Percentiles rank a stretch among this genome's conserved stretches.
phyloP scores from a whole-genome alignment of 1,140 invertebrate genomes.

The Vanessa tameamea region DNA sequence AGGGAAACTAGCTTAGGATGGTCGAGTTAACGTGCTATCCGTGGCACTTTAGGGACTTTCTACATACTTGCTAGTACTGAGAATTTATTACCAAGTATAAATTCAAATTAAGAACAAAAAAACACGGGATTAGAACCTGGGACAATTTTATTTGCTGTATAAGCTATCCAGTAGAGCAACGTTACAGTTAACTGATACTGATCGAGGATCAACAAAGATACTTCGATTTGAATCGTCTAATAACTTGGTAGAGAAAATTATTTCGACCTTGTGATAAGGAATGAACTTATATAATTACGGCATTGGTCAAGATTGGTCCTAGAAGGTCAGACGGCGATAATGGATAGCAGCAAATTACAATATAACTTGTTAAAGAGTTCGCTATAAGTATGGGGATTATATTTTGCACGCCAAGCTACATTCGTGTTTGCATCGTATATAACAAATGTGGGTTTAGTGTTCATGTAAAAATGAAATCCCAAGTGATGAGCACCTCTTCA shows the following conservation, averaged over 20 bases:
- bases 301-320: slow-evolving; percentile 34
- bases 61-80: too few species aligned
- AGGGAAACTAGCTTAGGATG: too few species aligned
- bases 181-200: too few species aligned
- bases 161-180: too few species aligned
- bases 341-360: slow-evolving; percentile 9
- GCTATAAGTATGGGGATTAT: neutral
- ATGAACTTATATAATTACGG: slow-evolving; percentile 40
- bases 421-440: too few species aligned
- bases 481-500: neutral
- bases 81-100: too few species aligned
- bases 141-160: too few species aligned
- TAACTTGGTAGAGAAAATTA: slow-evolving; percentile 16
- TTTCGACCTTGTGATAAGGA: slow-evolving; percentile 35
- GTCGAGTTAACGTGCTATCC: too few species aligned
- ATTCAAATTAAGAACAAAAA: too few species aligned
- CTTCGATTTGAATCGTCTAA: slow-evolving; percentile 25
- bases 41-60: too few species aligned
- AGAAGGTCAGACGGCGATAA: slow-evolving; percentile 36
- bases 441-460: neutral
- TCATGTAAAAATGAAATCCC: neutral
- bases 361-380: slow-evolving; percentile 7
- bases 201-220: too few species aligned
- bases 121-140: too few species aligned
- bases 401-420: neutral